phyloP scores from a whole-genome alignment of 1,140 invertebrate species.

The Heliconius nattereri region DNA sequence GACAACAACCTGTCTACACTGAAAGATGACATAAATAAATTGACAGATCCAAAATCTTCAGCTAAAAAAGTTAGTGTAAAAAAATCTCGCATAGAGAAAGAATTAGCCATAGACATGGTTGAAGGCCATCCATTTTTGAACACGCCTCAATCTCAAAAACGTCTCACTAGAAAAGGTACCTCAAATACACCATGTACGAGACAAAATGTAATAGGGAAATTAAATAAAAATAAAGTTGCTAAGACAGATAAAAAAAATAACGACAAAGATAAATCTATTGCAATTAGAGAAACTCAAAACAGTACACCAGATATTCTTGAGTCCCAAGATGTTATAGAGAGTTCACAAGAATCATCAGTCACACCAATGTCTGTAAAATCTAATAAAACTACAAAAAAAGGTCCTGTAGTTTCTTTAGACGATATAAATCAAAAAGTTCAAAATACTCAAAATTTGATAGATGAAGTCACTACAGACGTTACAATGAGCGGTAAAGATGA shows the following conservation, averaged over 20 bases:
- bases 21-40: slow-evolving; percentile 29
- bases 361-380: slow-evolving; percentile 66
- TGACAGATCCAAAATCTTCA: slow-evolving; percentile 36
- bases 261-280: slow-evolving; percentile 44
- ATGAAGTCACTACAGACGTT: slow-evolving; percentile 1
- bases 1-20: neutral
- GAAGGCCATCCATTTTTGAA: slow-evolving; percentile 74
- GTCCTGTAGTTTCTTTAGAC: slow-evolving; percentile 46
- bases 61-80: slow-evolving; percentile 52
- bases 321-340: slow-evolving; percentile 79
- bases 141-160: slow-evolving; percentile 49
- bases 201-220: slow-evolving; percentile 52
- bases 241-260: slow-evolving; percentile 45
- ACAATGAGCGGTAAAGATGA: slow-evolving; percentile 50
- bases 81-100: slow-evolving; percentile 69
- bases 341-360: slow-evolving; percentile 77
- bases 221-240: slow-evolving; percentile 51
- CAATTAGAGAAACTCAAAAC: slow-evolving; percentile 41
- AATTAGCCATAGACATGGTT: slow-evolving; percentile 75
- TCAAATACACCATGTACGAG: slow-evolving; percentile 43
- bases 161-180: slow-evolving; percentile 58
- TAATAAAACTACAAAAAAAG: slow-evolving; percentile 48
- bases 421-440: slow-evolving; percentile 28
- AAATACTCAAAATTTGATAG: slow-evolving; percentile 36
- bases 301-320: slow-evolving; percentile 42